Base-by-base conservation (phyloP, 23 tunicate species). In the Trididemnum nubilum region DNA sequence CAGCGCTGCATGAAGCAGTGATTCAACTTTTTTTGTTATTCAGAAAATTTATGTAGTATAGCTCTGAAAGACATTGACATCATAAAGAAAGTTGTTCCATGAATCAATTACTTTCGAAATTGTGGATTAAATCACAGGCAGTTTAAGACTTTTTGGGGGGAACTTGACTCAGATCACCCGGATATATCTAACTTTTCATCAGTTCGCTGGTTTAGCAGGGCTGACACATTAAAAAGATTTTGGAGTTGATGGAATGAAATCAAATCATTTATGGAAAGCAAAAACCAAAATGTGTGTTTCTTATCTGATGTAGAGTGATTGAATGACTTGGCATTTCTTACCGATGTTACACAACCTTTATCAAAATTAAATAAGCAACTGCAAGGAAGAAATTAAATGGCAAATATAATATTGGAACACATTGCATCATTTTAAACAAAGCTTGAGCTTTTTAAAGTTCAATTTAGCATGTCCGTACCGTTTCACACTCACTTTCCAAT, bases 191-290 rank as follows among this genome's bases (percentile, higher is more conserved):
- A 83, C 60, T 83, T 71, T 71, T 83, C 80, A 30, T 52, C 71
- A 60, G 87, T 73, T 52, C 71, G 87, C 33, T 83, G 87, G 87
- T 35, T 83, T 21, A 83, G 72, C 71, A 82, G 66, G 28, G 65
- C 85, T 26, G 85, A 27, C 36, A 80, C 84, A 63, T 80, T 80
- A 18, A 80, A 80, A 38, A 82, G 84, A 70, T 82, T 82, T 70
- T 82, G 85, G 85, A 82, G 35, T 52, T 32, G 69, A 37, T 44
- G 78, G 37, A 70, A 63, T 33, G 73, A 80, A 24, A 80, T 80
- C 31, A 33, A 80, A 35, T 63, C 37, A 39, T 80, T 80, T 31
- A 80, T 80, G 84, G 54, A 63, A 80, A 80, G 65, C 34, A 80
- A 80, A 64, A 35, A 80, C 22, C 73, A 80, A 80, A 35, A 80